phyloP scores from a whole-genome alignment of 2,113 vertebrate genomes.

The Corythaixoides concolor region DNA sequence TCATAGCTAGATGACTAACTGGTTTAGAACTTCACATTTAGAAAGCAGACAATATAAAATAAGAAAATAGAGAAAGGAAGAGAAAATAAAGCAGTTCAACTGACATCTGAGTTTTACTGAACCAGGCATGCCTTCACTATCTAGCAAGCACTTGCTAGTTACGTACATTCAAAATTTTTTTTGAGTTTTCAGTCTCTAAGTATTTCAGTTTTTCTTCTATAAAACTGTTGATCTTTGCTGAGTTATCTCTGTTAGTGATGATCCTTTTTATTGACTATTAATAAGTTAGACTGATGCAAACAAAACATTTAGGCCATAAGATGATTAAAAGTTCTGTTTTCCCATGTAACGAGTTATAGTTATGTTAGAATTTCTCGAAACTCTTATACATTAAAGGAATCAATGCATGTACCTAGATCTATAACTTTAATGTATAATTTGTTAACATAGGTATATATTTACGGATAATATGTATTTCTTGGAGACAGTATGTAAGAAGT shows the following conservation, averaged over 20 bases:
- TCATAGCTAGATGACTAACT: neutral
- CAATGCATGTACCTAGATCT: neutral
- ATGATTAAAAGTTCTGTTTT: neutral
- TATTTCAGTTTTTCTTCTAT: neutral
- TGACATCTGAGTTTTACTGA: slow-evolving; percentile 17
- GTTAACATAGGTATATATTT: neutral
- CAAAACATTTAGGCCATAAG: neutral
- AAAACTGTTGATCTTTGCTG: neutral
- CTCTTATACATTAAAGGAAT: neutral
- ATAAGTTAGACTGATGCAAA: neutral
- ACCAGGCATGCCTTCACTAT: neutral
- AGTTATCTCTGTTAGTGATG: neutral
- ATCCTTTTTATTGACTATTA: neutral
- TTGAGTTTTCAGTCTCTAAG: neutral
- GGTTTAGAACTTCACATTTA: neutral
- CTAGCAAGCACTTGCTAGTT: neutral
- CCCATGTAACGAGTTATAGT: neutral
- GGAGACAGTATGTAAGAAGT: neutral
- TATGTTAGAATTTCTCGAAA: neutral
- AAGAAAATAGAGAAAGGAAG: neutral
- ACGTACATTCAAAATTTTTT: neutral
- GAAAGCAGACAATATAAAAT: neutral
- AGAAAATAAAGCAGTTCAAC: neutral
- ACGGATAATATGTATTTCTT: neutral
- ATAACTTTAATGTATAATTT: neutral